Evolutionary conservation across 2,113 vertebrate genomes (phyloP).

Genomic region (Corythoichthys haematopterus): DNA sequence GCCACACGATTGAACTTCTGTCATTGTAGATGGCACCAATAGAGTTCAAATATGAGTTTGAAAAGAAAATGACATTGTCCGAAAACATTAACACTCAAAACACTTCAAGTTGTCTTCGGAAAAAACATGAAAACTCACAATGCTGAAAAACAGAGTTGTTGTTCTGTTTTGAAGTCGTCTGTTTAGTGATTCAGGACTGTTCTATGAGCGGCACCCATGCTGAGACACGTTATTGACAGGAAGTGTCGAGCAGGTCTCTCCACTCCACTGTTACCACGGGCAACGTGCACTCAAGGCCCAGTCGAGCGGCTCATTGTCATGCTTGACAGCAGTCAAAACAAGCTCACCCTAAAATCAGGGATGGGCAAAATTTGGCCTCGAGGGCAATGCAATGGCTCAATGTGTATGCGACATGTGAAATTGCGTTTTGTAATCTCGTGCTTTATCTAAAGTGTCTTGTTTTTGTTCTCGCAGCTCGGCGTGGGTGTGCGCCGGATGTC

Average conservation of each 20-base stretch:
- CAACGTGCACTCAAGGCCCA: slow-evolving; percentile 48
- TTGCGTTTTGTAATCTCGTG: neutral
- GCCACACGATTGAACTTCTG: too few relatives aligned
- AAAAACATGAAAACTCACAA: neutral
- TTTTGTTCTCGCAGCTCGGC: slow-evolving; percentile 48
- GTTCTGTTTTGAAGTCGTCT: neutral
- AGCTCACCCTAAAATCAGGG: neutral
- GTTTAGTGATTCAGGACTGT: neutral
- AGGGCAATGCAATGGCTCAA: too few relatives aligned
- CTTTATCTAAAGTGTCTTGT: neutral
- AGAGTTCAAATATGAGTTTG: too few relatives aligned
- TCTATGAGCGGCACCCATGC: slow-evolving; percentile 21
- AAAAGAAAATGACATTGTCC: neutral
- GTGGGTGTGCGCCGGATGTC: slow-evolving; percentile 84
- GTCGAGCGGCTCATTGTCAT: slow-evolving; percentile 47
- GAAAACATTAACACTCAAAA: neutral
- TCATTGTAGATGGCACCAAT: too few relatives aligned
- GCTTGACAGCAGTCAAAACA: slow-evolving; percentile 29
- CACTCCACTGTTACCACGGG: slow-evolving; percentile 47
- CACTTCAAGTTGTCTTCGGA: neutral
- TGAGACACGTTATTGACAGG: slow-evolving; percentile 30
- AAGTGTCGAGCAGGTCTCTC: slow-evolving; percentile 29
- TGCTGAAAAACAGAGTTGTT: neutral
- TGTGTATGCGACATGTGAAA: too few relatives aligned
- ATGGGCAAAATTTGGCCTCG: neutral